Percentiles rank a stretch among this genome's conserved stretches.
These are phyloP conservation scores for Synergus laeviventris DNA, from an alignment of 2,888 invertebrate genomes.

Conservation along the genomic window DNA sequence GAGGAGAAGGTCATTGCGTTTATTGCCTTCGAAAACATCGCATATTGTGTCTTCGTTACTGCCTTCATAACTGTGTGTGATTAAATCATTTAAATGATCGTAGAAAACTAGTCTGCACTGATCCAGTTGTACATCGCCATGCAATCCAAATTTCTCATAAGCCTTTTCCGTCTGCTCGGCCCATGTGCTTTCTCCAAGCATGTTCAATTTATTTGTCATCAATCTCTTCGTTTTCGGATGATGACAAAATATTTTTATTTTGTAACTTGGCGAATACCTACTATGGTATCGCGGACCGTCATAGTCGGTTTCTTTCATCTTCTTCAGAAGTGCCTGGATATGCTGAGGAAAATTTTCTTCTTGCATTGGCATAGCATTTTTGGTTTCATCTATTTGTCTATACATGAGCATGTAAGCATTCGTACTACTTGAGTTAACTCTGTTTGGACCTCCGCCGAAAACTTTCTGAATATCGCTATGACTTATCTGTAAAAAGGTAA, in stretches of 20 bases:
- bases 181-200: constrained; percentile 77
- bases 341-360: constrained; percentile 86
- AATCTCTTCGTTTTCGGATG: constrained; percentile 79
- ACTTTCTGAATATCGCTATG: constrained; percentile 89
- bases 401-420: constrained; percentile 96
- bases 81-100: constrained; percentile 79
- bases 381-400: constrained; percentile 82
- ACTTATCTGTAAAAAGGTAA: constrained; percentile 79
- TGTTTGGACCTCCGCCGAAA: constrained; percentile 84
- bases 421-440: constrained; percentile 86
- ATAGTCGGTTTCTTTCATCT: constrained; percentile 83
- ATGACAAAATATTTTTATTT: constrained; percentile 81
- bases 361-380: constrained; percentile 82
- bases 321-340: constrained; percentile 81
- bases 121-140: constrained; percentile 79
- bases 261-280: constrained; percentile 81
- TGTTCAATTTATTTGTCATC: constrained; percentile 78
- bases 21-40: constrained; percentile 63
- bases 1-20: constrained; percentile 80
- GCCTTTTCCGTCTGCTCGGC: constrained; percentile 80
- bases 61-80: constrained; percentile 57
- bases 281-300: constrained; percentile 78
- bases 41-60: constrained; percentile 77
- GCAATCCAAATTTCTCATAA: constrained; percentile 79
- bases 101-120: constrained; percentile 86